Percentiles rank a stretch among this genome's conserved stretches.
Conservation (phyloP, 1,140 invertebrate species). For the Trichogramma pretiosum region DNA sequence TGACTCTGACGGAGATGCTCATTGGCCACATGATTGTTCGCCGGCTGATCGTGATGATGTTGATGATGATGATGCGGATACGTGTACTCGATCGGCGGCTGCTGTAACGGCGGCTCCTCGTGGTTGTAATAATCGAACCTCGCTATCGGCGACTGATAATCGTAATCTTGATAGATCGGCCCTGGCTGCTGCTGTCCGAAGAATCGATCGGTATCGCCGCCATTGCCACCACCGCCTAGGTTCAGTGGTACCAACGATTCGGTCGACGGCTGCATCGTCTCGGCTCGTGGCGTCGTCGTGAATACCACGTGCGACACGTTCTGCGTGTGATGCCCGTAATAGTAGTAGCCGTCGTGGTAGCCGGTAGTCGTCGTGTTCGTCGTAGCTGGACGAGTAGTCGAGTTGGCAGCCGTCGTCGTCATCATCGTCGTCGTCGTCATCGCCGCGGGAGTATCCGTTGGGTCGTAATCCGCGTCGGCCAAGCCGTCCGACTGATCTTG, state of each 20-base stretch:
- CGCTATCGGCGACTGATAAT: neutral
- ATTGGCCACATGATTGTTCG: too few species aligned
- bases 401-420: neutral
- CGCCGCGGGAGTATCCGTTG: too few species aligned
- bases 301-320: constrained; percentile 27
- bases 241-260: neutral
- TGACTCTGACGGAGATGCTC: too few species aligned
- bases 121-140: neutral
- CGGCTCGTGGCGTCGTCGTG: constrained; percentile 16
- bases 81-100: too few species aligned
- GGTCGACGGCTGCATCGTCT: neutral
- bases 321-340: constrained; percentile 35
- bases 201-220: neutral
- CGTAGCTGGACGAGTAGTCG: neutral
- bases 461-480: neutral
- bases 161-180: neutral
- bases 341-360: too few species aligned
- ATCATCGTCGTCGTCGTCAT: neutral
- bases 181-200: neutral
- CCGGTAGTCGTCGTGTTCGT: neutral
- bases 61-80: too few species aligned
- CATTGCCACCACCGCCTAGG: neutral
- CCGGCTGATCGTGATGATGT: too few species aligned
- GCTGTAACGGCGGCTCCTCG: too few species aligned
- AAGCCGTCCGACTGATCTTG: too few species aligned